A percentile compares a stretch with the other conserved stretches of the same genome.
These are phyloP conservation scores for Hoplostethus mediterraneus DNA, from an alignment of 2,797 vertebrate species.

Conservation along the genomic window DNA sequence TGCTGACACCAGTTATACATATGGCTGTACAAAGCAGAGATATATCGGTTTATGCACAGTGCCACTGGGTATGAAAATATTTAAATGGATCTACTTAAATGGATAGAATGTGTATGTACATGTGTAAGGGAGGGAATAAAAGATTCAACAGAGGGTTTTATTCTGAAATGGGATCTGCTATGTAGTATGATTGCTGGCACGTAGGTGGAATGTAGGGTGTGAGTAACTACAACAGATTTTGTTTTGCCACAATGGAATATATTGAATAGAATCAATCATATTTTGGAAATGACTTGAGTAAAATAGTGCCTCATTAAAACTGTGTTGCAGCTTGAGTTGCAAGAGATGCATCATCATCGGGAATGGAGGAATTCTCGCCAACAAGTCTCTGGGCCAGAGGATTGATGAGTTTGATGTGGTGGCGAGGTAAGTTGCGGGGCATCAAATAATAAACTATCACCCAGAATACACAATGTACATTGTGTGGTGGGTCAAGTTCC, in stretches of 20 bases:
- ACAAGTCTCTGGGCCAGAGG: slow-evolving; percentile 91
- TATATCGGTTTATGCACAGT: neutral
- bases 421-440: slow-evolving; percentile 85
- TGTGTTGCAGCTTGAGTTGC: slow-evolving; percentile 86
- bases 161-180: neutral
- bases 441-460: neutral
- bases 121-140: too few species aligned
- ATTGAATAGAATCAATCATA: neutral
- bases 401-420: slow-evolving; percentile 94
- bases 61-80: neutral
- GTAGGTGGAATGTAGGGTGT: neutral
- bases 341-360: slow-evolving; percentile 92
- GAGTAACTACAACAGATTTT: too few species aligned
- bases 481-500: neutral
- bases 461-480: neutral
- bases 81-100: too few species aligned
- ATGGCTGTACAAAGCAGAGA: neutral
- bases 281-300: neutral
- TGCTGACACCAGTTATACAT: neutral
- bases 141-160: neutral
- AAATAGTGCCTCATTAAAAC: neutral
- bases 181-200: neutral
- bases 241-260: too few species aligned
- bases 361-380: slow-evolving; percentile 92
- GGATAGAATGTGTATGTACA: too few species aligned